Base-by-base conservation (phyloP, 2,888 invertebrate species). In the Thereva nobilitata region DNA sequence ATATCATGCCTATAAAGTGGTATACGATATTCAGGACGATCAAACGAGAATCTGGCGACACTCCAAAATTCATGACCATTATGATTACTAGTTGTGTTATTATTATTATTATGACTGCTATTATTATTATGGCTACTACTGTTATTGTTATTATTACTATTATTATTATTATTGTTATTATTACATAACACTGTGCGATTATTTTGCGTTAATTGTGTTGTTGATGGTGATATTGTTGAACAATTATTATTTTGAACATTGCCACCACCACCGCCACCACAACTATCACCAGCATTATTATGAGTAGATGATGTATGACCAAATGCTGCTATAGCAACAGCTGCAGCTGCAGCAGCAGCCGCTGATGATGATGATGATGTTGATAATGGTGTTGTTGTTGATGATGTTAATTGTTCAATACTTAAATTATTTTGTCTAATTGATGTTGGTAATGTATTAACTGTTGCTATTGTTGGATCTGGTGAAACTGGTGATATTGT, bases 11-110 rank as follows among this genome's bases (percentile, higher is more conserved):
- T 35, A 42, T 68, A 68, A 10, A 67, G 64, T 5, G 69, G 59
- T 1, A 67, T 44, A 3, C 52, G 44, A 64, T 69, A 69, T 4
- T 67, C 69, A 0, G 64, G 64, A 5, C 64, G 64, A 55, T 71
- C 71, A n/a, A 71, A 61, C 34, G 71, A 70, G 38, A 71, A 64
- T 53, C 68, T 37, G 9, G 71, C 68, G 35, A 71, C 67, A 45
- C 68, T 70, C 68, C 71, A 71, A 4, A 68, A 37, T 44, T 70
- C 67, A 53, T 50, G 52, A 5, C 34, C 23, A 12, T 45, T 56
- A 23, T 42, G 47, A n/a, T 41, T 59, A 34, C 49, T 67, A 10
- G 35, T 67, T 9, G 34, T 55, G 10, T 10, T 41, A 23, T 56
- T 66, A 41, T 41, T 59, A 42, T 61, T 55, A 34, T 41, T 50